Evolutionary conservation across 53 echinoderm and acorn worm genomes (phyloP), one percentile per base, ranked within the genome.

Genomic region (Echinometra lucunter): DNA sequence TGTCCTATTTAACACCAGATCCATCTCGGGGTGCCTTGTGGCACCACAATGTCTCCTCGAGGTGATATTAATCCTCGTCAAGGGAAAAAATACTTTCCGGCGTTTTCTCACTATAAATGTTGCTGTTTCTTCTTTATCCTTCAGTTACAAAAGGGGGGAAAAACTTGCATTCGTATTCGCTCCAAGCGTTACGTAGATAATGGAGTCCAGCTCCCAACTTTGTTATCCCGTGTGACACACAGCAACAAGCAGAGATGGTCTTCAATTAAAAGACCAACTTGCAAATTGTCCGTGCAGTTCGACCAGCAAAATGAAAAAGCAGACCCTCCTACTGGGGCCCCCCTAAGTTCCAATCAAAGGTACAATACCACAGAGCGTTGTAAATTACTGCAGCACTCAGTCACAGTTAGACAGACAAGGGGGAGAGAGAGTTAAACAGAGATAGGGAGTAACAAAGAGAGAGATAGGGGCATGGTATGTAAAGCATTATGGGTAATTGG

Each of bases 171-270:
- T 91, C 44, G 91, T 91, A 91, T 91, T 82, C 94, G 44, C 94
- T 94, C 94, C 94, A 94, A 94, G 94, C 60, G 85, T 82, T 57
- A 82, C 44, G n/a, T 42, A 94, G 82, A 94, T 82, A 83, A 83
- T 66, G 78, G 94, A 94, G 94, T 55, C 94, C 94, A 94, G 94
- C 94, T 94, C 94, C 94, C 94, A 82, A 83, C 94, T 94, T 83
- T 94, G 82, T 94, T 63, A 58, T 83, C 94, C 94, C 60, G 82
- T 83, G 66, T 66, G 94, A 66, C 94, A 94, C 94, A 94, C 94
- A 94, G 94, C 94, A 60, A 94, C 94, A 94, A 94, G 83, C 94
- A 83, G 78, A 83, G 94, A 94, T 83, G 94, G 28, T 94, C 60
- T 94, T 74, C 78, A 53, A 75, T 78, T 78, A 78, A 92, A 55